Percentiles rank a stretch among this genome's conserved stretches.
phyloP scores from a whole-genome alignment of 92 coral and sea anemone species.

The Porites divaricata region DNA sequence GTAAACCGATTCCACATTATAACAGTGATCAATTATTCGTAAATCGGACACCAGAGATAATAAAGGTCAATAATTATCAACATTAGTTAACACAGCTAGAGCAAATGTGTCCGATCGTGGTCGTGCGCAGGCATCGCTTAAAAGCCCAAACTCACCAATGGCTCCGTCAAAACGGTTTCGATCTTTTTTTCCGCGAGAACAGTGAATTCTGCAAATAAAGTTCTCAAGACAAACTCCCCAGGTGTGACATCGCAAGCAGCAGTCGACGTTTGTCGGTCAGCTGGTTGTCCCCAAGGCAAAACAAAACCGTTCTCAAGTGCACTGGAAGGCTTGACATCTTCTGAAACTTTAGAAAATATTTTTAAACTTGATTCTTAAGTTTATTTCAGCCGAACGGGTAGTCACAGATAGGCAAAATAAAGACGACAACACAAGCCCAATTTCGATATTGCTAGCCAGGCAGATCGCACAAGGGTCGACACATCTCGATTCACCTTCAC shows the following conservation, averaged over 20 bases:
- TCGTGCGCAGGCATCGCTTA: neutral
- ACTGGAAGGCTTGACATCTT: constrained; percentile 62
- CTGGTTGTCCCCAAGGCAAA: constrained; percentile 85
- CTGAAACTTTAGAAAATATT: constrained; percentile 32
- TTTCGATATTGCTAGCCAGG: constrained; percentile 5
- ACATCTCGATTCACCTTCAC: neutral
- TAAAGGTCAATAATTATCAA: constrained; percentile 13
- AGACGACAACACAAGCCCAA: neutral
- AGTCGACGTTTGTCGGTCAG: constrained; percentile 64
- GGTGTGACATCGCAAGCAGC: constrained; percentile 79
- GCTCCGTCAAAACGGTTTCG: constrained; percentile 89
- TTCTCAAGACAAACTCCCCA: constrained; percentile 94
- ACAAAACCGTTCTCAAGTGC: constrained; percentile 64
- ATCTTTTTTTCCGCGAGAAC: constrained; percentile 90
- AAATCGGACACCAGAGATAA: constrained; percentile 16
- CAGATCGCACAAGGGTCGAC: neutral
- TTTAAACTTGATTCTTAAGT: neutral
- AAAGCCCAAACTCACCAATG: constrained; percentile 80
- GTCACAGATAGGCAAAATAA: neutral
- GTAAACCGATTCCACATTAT: neutral
- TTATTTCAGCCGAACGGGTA: neutral
- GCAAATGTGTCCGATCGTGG: neutral
- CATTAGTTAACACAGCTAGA: neutral
- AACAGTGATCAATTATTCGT: constrained; percentile 10
- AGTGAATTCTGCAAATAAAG: constrained; percentile 93